Evolutionary conservation across 2,797 vertebrate species (phyloP).

Genomic region (Euthynnus affinis): DNA sequence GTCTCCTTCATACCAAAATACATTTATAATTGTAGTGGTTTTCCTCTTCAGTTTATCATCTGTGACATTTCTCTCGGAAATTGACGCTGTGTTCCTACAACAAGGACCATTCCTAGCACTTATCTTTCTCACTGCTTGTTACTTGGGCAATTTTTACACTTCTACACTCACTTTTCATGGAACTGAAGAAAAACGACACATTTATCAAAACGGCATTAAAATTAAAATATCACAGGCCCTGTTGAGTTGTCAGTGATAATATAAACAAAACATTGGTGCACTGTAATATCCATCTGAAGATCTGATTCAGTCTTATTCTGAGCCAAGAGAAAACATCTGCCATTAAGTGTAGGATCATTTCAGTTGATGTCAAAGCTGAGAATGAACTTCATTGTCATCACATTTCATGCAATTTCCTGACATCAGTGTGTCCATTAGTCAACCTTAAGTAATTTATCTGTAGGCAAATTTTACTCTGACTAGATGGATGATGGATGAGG

Average conservation of each 20-base stretch:
- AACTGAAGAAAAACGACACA: conserved; percentile 23
- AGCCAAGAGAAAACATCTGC: conserved; percentile 7
- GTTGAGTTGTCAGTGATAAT: background rate
- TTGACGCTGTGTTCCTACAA: conserved; percentile 12
- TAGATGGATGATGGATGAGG: background rate
- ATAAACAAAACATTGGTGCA: conserved; percentile 22
- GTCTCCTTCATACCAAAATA: conserved; percentile 35
- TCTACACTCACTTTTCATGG: conserved; percentile 17
- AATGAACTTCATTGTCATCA: conserved; percentile 5
- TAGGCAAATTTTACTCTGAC: background rate
- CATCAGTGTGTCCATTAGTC: background rate
- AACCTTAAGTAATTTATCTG: background rate
- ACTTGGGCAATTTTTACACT: background rate
- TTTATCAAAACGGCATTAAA: conserved; percentile 9
- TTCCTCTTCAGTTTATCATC: conserved; percentile 46
- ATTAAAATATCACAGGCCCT: background rate
- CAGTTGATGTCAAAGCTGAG: background rate
- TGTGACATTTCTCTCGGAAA: conserved; percentile 24
- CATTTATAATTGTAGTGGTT: conserved; percentile 47
- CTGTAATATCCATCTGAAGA: conserved; percentile 27
- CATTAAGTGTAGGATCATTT: conserved; percentile 22
- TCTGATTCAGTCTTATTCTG: background rate
- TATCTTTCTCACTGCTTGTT: conserved; percentile 18
- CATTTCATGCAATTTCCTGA: conserved; percentile 18
- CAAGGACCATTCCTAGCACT: conserved; percentile 20